phyloP scores from a whole-genome alignment of 2,797 vertebrate genomes.

The Hypotaenidia okinawae region DNA sequence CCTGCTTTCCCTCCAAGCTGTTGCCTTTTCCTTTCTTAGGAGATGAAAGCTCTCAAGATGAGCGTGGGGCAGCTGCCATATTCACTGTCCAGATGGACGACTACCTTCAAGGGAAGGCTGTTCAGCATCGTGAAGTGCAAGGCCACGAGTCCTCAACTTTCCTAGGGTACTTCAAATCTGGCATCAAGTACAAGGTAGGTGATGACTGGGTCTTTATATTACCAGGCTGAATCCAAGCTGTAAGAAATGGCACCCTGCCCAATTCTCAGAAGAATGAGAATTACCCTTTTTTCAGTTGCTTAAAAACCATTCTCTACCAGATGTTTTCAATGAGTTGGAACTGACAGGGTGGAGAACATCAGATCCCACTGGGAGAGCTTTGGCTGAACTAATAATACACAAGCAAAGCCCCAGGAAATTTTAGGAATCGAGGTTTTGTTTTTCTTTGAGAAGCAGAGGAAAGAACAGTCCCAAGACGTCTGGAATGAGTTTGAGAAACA shows the following conservation, averaged over 20 bases:
- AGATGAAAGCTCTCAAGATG: slow-evolving; percentile 91
- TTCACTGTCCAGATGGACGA: slow-evolving; percentile 98
- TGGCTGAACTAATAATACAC: slow-evolving; percentile 27
- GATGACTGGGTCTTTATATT: background rate
- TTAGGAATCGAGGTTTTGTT: slow-evolving; percentile 45
- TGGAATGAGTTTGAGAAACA: slow-evolving; percentile 41
- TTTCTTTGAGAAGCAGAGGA: slow-evolving; percentile 11
- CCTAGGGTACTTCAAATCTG: slow-evolving; percentile 95
- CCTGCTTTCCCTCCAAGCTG: background rate
- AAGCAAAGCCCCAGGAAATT: slow-evolving; percentile 43
- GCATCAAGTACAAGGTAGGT: slow-evolving; percentile 93
- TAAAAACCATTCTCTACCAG: background rate
- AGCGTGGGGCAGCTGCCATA: slow-evolving; percentile 94
- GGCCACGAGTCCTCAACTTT: slow-evolving; percentile 91
- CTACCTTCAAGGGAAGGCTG: slow-evolving; percentile 89
- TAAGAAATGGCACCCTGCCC: background rate
- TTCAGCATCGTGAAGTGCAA: slow-evolving; percentile 96
- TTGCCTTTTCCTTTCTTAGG: slow-evolving; percentile 74
- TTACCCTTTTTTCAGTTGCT: background rate
- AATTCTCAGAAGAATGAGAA: background rate
- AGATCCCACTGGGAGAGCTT: slow-evolving; percentile 38
- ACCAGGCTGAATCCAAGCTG: background rate
- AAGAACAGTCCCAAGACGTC: slow-evolving; percentile 9
- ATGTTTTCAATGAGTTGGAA: slow-evolving; percentile 45
- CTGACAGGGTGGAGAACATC: slow-evolving; percentile 49